Evolutionary conservation across 53 echinoderm and acorn worm species (phyloP).

Genomic region (Crossaster papposus): DNA sequence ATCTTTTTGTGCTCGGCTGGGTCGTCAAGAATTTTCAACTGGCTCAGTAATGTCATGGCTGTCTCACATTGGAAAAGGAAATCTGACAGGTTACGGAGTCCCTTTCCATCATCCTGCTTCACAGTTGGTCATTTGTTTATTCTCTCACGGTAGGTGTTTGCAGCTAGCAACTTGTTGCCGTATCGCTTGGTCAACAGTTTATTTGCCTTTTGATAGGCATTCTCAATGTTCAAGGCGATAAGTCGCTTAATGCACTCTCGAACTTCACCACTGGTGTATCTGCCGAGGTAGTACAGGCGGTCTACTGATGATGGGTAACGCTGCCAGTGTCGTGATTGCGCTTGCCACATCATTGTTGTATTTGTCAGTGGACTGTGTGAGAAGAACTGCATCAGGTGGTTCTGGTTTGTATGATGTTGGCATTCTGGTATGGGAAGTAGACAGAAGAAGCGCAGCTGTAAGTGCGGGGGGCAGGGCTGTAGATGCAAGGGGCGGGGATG

Average conservation of each 20-base stretch:
- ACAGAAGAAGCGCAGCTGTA: too few species aligned
- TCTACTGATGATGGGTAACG: constrained; percentile 41
- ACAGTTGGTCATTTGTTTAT: constrained; percentile 50
- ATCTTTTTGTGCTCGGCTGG: constrained; percentile 45
- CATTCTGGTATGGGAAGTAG: background rate
- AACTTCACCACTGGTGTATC: constrained; percentile 63
- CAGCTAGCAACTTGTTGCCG: constrained; percentile 55
- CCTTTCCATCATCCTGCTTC: too few species aligned
- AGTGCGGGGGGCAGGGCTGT: background rate
- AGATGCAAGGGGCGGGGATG: background rate
- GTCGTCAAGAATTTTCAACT: constrained; percentile 47
- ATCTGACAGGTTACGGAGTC: too few species aligned
- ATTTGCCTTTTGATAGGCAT: constrained; percentile 49
- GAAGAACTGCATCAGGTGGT: constrained; percentile 9
- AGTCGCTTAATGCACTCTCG: constrained; percentile 63
- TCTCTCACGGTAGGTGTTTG: constrained; percentile 46
- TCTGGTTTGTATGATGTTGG: background rate
- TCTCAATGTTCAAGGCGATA: constrained; percentile 41
- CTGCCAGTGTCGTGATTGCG: constrained; percentile 41
- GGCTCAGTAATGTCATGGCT: constrained; percentile 44
- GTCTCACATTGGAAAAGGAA: constrained; percentile 54
- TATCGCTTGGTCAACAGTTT: constrained; percentile 44
- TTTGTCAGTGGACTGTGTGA: background rate
- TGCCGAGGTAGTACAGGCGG: constrained; percentile 65
- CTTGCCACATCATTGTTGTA: constrained; percentile 14